Evolutionary conservation across 2,113 vertebrate genomes (phyloP), one percentile per base, ranked within the genome.

Genomic region (Boulengeromyrus knoepffleri): DNA sequence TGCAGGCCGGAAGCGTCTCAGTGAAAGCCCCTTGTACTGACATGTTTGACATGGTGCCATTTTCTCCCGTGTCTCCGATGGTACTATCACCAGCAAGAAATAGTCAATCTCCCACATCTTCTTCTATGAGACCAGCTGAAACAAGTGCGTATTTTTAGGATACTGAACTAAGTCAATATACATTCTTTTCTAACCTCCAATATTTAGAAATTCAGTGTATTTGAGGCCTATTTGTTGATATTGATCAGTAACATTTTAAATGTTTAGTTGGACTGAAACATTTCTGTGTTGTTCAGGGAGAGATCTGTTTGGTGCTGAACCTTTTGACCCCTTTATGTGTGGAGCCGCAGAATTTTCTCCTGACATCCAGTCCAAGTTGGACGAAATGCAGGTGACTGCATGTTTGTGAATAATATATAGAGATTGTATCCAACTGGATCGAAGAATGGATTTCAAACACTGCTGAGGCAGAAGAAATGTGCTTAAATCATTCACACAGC

Each of bases 11-110:
- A 91, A 96, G 95, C 91, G 91, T 97, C 94, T 96, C 96, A 89
- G 95, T 95, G 77, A 97, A 96, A 91, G 96, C 94, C 77, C 95
- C 95, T 62, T 97, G 98, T 83, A 98, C 98, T 85, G 99, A 99
- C 93, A 92, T 99, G 91, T 99, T 99, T 91, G 98, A 99, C 95
- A 99, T 99, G 99, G 97, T 99, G 93, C 99, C 99, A 42, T 99
- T 99, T 95, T 98, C 98, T 89, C 96, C 98, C 4, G 93, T 96
- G 91, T 96, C 97, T 62, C 97, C 97, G 45, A 94, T 97, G 94
- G 96, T 97, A 93, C 97, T 97, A 87, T 92, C 94, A 74, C 96
- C 94, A 92, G 96, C 97, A 93, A 97, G 96, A 92, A 99, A 99
- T 83, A 97, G 97, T 91, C 97, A 97, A 53, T 97, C 97, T 70